These are phyloP conservation scores for Protosalanx chinensis DNA, from an alignment of 2,797 vertebrate species.

Conservation along the genomic window DNA sequence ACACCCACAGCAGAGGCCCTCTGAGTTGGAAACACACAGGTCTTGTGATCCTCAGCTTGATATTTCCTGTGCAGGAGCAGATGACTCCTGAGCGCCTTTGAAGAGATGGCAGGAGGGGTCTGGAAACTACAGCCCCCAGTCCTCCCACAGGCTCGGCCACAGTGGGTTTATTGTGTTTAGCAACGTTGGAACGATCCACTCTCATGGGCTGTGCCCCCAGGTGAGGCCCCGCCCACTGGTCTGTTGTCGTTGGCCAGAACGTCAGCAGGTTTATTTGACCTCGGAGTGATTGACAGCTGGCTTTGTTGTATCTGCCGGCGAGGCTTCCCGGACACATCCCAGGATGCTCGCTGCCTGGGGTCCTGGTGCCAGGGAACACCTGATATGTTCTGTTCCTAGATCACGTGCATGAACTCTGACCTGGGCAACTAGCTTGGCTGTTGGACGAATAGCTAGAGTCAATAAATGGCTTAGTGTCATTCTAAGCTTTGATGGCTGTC, in stretches of 20 bases:
- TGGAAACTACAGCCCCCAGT: slow-evolving; percentile 36
- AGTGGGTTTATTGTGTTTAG: slow-evolving; percentile 49
- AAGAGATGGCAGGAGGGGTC: slow-evolving; percentile 12
- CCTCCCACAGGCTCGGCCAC: slow-evolving; percentile 25
- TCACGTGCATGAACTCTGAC: slow-evolving; percentile 47
- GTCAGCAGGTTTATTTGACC: slow-evolving; percentile 49
- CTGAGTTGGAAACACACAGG: no score
- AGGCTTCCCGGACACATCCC: slow-evolving; percentile 32
- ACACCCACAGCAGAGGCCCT: neutral
- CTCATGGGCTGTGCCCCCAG: neutral
- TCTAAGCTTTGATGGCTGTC: slow-evolving; percentile 4
- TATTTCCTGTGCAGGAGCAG: no score
- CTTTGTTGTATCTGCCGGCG: slow-evolving; percentile 56
- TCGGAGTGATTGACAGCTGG: slow-evolving; percentile 50
- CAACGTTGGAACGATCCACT: slow-evolving; percentile 31
- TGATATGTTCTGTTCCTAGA: slow-evolving; percentile 47
- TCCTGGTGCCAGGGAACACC: slow-evolving; percentile 15
- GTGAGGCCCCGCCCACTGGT: neutral
- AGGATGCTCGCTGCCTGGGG: slow-evolving; percentile 40
- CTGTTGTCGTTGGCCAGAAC: slow-evolving; percentile 62
- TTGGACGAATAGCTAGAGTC: slow-evolving; percentile 23
- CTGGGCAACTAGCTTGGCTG: slow-evolving; percentile 5
- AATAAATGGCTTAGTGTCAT: slow-evolving; percentile 26
- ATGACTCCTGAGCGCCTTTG: neutral
- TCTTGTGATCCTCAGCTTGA: no score